phyloP scores from a whole-genome alignment of 2,113 vertebrate species.

The Bagarius yarrelli region DNA sequence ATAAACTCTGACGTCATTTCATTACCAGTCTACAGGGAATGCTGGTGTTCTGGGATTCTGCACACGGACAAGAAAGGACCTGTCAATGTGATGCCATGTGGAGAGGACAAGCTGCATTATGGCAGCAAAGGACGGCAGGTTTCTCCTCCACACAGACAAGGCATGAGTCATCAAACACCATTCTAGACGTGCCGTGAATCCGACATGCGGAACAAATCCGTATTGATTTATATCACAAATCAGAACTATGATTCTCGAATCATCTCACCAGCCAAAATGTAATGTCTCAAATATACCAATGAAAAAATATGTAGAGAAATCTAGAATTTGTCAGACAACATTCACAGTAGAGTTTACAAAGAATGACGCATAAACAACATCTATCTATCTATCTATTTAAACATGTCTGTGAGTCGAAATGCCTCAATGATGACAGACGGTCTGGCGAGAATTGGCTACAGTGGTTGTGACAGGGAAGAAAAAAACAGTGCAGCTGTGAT shows the following conservation, averaged over 20 bases:
- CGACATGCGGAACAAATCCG: neutral
- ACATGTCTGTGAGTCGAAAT: neutral
- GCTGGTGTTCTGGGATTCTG: slow-evolving; percentile 24
- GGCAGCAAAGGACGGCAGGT: slow-evolving; percentile 43
- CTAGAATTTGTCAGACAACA: too few relatives aligned
- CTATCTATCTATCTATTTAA: neutral
- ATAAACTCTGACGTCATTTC: neutral
- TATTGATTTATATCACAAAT: neutral
- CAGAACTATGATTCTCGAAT: neutral
- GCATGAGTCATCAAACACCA: slow-evolving; percentile 39
- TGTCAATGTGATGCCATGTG: slow-evolving; percentile 25
- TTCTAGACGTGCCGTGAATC: slow-evolving; percentile 31
- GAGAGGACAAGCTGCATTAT: neutral
- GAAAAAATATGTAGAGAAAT: neutral
- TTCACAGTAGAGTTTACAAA: neutral
- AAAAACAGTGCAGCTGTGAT: neutral
- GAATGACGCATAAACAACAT: neutral
- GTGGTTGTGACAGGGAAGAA: neutral
- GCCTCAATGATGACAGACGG: neutral
- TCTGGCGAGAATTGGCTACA: neutral
- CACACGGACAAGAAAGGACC: slow-evolving; percentile 6
- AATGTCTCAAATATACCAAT: neutral
- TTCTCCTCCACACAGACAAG: slow-evolving; percentile 21
- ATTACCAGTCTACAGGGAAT: slow-evolving; percentile 7
- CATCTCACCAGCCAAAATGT: neutral